These are phyloP conservation scores for Acestrorhynchus altus DNA, from an alignment of 2,797 vertebrate species.

Conservation along the genomic window DNA sequence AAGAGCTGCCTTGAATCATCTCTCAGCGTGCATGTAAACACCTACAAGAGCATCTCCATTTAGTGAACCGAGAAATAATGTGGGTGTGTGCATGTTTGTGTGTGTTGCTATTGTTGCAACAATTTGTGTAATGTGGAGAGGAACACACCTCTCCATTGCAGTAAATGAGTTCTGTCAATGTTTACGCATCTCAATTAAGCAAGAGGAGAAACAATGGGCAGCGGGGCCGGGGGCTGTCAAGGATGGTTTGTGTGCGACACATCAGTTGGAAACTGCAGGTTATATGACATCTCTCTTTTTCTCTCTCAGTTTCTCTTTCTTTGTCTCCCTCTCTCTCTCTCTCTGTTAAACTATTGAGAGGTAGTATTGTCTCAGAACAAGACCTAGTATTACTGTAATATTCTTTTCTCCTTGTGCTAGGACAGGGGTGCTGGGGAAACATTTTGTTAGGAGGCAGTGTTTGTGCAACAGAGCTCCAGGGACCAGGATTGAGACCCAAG, in stretches of 20 bases:
- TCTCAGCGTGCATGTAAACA: conserved; percentile 66
- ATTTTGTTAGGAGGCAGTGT: too few species aligned
- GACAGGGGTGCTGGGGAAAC: too few species aligned
- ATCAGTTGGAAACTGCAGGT: conserved; percentile 48
- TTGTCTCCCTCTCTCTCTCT: conserved; percentile 4
- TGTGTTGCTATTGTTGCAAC: conserved; percentile 57
- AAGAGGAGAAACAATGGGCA: conserved; percentile 67
- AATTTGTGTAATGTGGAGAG: conserved; percentile 58
- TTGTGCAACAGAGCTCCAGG: too few species aligned
- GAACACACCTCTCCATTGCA: conserved; percentile 73
- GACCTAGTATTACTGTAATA: too few species aligned
- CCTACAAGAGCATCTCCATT: conserved; percentile 64
- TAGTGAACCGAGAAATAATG: conserved; percentile 44
- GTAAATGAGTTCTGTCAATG: conserved; percentile 83
- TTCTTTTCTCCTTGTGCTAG: too few species aligned
- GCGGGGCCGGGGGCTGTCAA: conserved; percentile 57
- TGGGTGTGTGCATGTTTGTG: conserved; percentile 12
- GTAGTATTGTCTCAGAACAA: too few species aligned
- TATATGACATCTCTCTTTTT: conserved; percentile 42
- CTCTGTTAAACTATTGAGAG: too few species aligned
- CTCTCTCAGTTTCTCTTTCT: conserved; percentile 3
- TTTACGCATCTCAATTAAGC: conserved; percentile 80
- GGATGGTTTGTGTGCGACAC: conserved; percentile 57
- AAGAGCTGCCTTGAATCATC: conserved; percentile 60
- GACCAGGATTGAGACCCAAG: too few species aligned